A percentile compares a stretch with the other conserved stretches of the same genome.
Conservation (phyloP, 2,113 vertebrate genomes). For the Guaruba guarouba region DNA sequence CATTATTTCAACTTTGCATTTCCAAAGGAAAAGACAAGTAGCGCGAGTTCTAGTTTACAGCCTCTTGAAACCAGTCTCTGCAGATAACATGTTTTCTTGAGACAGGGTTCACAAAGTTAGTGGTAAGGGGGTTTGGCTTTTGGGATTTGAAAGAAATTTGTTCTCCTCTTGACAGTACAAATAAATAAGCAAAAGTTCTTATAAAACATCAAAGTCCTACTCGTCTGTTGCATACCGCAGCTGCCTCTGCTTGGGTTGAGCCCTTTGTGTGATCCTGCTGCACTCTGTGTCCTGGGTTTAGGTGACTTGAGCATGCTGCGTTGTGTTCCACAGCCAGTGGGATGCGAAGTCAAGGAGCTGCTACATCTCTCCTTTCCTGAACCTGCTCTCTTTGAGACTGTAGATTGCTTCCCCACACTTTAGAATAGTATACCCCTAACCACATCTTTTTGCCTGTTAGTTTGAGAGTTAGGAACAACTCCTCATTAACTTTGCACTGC, state of each 20-base stretch:
- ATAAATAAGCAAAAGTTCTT: background rate
- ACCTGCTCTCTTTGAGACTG: background rate
- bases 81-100: background rate
- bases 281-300: accelerated
- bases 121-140: background rate
- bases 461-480: background rate
- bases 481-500: background rate
- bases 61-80: background rate
- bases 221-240: background rate
- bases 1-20: background rate
- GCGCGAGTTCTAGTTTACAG: background rate
- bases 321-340: background rate
- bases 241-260: background rate
- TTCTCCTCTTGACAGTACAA: background rate
- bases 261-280: background rate
- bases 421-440: background rate
- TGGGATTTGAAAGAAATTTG: background rate
- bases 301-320: accelerated
- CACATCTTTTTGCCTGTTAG: background rate
- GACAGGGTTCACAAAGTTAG: background rate
- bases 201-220: background rate
- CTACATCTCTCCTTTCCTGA: background rate
- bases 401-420: background rate
- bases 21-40: background rate
- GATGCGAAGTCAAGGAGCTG: background rate